Evolutionary conservation across 2,113 vertebrate species (phyloP).

Genomic region (Eubucco bourcierii): DNA sequence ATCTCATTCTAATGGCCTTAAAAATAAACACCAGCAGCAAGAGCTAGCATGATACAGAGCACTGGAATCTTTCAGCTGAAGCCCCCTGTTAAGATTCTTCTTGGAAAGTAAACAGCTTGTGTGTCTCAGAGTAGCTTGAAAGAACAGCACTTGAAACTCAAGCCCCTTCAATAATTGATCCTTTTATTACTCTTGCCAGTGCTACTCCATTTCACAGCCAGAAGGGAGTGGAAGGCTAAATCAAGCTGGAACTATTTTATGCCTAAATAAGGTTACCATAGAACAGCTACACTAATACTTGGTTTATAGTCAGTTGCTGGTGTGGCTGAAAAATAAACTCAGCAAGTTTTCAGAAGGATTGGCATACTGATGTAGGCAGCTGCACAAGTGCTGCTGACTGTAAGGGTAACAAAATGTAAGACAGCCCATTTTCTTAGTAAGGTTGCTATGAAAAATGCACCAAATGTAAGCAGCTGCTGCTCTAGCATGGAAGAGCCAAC

Average conservation of each 20-base stretch:
- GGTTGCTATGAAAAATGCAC: neutral
- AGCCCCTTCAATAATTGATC: slow-evolving; percentile 34
- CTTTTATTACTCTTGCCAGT: slow-evolving; percentile 2
- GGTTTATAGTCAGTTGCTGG: neutral
- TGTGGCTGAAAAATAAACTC: slow-evolving; percentile 33
- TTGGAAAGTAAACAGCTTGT: neutral
- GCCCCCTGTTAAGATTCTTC: neutral
- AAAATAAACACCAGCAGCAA: neutral
- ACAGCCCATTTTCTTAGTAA: neutral
- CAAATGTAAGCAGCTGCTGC: slow-evolving; percentile 22
- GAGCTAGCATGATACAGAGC: neutral
- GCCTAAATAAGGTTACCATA: slow-evolving; percentile 35
- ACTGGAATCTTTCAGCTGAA: neutral
- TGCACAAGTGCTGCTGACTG: neutral
- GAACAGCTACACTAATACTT: neutral
- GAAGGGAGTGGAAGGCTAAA: slow-evolving; percentile 59
- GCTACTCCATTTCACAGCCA: neutral
- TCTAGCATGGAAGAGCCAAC: neutral
- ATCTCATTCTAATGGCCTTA: neutral
- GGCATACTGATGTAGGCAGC: neutral
- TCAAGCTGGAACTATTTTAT: slow-evolving; percentile 6
- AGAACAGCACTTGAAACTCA: slow-evolving; percentile 35
- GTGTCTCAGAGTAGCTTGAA: neutral
- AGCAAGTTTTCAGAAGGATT: slow-evolving; percentile 38
- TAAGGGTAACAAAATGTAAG: neutral